These are phyloP conservation scores for Ceratina japonica DNA, from an alignment of 1,140 invertebrate species.

Conservation along the genomic window DNA sequence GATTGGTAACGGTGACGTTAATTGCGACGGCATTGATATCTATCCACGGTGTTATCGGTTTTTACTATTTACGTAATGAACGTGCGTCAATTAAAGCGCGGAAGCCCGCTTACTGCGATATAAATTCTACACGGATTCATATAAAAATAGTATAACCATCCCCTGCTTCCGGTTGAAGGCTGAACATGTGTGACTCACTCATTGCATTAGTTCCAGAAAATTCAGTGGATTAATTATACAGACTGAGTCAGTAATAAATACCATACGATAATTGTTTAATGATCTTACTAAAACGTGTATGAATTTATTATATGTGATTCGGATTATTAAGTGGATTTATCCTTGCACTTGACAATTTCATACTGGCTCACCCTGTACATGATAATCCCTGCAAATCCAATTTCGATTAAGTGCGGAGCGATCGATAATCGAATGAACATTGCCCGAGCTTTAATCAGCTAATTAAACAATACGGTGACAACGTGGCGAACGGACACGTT, in stretches of 20 bases:
- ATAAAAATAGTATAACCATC: conserved; percentile 48
- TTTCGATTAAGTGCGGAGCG: not conserved
- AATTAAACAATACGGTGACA: conserved; percentile 12
- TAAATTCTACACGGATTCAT: conserved; percentile 7
- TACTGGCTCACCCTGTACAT: too few relatives aligned
- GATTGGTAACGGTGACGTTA: not conserved
- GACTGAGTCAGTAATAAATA: too few relatives aligned
- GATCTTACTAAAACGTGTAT: too few relatives aligned
- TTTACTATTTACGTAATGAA: conserved; percentile 29
- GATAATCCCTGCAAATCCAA: too few relatives aligned
- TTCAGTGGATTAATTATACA: not conserved
- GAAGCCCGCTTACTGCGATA: conserved; percentile 1
- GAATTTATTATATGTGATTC: too few relatives aligned
- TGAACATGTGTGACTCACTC: conserved; percentile 7
- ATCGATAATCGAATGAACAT: not conserved
- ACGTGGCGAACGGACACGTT: conserved; percentile 9
- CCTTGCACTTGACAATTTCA: too few relatives aligned
- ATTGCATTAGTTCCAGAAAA: conserved; percentile 7
- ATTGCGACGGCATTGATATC: not conserved
- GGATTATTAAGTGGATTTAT: too few relatives aligned
- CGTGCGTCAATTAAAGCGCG: conserved; percentile 19
- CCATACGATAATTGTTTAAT: too few relatives aligned
- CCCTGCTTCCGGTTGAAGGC: conserved; percentile 8
- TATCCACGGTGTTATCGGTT: conserved; percentile 18
- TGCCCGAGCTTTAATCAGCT: not conserved